These are phyloP conservation scores for Rhagoletis zephyria DNA, from an alignment of 1,140 invertebrate species.

Conservation along the genomic window DNA sequence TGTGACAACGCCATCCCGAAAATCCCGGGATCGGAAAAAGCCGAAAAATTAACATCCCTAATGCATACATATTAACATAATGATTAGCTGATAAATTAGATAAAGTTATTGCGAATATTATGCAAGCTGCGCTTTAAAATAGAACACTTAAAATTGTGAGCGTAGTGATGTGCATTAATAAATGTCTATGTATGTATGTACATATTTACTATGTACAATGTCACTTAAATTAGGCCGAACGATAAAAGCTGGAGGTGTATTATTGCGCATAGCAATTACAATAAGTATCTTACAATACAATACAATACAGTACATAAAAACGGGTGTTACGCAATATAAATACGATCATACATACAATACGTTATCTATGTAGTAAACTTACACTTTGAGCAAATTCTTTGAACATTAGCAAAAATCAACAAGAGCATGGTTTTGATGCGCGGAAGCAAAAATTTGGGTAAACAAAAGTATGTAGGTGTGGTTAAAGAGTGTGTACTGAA, in stretches of 20 bases:
- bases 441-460: conserved; percentile 20
- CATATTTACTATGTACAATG: conserved; percentile 3
- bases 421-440: conserved; percentile 29
- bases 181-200: neutral
- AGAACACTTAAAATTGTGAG: no score
- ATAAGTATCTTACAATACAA: conserved; percentile 34
- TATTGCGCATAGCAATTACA: neutral
- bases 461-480: neutral
- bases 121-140: no score
- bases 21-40: no score
- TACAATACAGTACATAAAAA: conserved; percentile 34
- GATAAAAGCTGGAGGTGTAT: conserved; percentile 15
- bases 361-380: neutral
- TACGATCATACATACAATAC: conserved; percentile 5
- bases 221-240: conserved; percentile 29
- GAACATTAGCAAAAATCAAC: conserved; percentile 43
- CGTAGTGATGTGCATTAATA: neutral
- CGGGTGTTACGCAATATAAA: conserved; percentile 12
- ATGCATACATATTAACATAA: no score
- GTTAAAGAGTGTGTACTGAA: no score
- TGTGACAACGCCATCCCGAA: no score
- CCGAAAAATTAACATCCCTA: no score
- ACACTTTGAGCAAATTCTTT: conserved; percentile 4
- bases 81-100: no score
- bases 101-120: no score